Conservation (phyloP, 2,113 vertebrate genomes). For the Etia nguti region DNA sequence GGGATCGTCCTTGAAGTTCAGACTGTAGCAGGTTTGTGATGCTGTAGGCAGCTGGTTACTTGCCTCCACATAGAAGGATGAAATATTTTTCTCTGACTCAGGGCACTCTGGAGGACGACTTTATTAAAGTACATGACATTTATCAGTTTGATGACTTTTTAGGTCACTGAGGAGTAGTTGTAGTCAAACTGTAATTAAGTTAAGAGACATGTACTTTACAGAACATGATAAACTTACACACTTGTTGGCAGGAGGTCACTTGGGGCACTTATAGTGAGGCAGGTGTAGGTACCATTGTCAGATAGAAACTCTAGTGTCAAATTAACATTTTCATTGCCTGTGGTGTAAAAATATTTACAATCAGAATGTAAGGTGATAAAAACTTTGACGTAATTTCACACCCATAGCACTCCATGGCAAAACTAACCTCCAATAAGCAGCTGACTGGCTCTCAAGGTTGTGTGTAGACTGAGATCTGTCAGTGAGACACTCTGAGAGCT, state of each 20-base stretch:
- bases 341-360: background rate
- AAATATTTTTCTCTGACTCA: slow-evolving; percentile 6
- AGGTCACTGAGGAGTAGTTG: background rate
- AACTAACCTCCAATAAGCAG: slow-evolving; percentile 65
- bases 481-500: background rate
- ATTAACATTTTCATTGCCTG: slow-evolving; percentile 38
- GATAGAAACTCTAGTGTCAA: slow-evolving; percentile 36
- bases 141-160: background rate
- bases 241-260: slow-evolving; percentile 53
- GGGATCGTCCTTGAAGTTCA: slow-evolving; percentile 58
- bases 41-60: background rate
- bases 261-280: slow-evolving; percentile 65
- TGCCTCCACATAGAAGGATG: slow-evolving; percentile 28
- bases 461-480: slow-evolving; percentile 24
- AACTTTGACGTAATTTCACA: background rate
- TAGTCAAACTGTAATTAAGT: background rate
- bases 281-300: slow-evolving; percentile 42
- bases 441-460: slow-evolving; percentile 53
- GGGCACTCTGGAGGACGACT: slow-evolving; percentile 64
- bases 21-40: slow-evolving; percentile 57
- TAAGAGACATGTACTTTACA: background rate
- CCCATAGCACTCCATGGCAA: background rate
- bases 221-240: slow-evolving; percentile 52
- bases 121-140: background rate
- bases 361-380: background rate